These are phyloP conservation scores for Zaprionus africanus DNA, from an alignment of 1,140 invertebrate species.

Conservation along the genomic window DNA sequence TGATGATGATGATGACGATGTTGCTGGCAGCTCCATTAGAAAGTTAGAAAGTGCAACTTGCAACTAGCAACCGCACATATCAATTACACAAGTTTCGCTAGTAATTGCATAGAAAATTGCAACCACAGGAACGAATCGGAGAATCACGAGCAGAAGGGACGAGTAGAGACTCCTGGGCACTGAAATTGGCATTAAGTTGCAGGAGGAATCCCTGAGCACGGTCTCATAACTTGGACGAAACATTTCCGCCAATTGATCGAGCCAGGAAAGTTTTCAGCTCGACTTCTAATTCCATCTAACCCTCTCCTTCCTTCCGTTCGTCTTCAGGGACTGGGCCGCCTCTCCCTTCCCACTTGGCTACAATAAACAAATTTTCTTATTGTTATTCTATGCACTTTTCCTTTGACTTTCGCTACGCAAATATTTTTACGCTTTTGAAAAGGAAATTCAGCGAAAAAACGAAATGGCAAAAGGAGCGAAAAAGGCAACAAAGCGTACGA, in stretches of 20 bases:
- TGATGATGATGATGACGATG: slow-evolving; percentile 28
- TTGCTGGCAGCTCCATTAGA: slow-evolving; percentile 60
- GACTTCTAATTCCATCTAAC: slow-evolving; percentile 53
- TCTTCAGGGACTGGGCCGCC: not conserved
- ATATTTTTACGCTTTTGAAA: slow-evolving; percentile 64
- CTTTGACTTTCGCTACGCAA: slow-evolving; percentile 61
- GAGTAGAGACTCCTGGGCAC: slow-evolving; percentile 7
- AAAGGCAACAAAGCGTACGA: slow-evolving; percentile 12
- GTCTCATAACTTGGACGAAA: slow-evolving; percentile 62
- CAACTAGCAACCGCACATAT: slow-evolving; percentile 62
- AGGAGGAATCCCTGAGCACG: slow-evolving; percentile 34
- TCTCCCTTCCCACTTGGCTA: slow-evolving; percentile 37
- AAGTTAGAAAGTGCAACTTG: slow-evolving; percentile 52
- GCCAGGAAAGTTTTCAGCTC: slow-evolving; percentile 18
- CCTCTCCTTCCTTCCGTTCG: not conserved
- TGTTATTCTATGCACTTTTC: slow-evolving; percentile 46
- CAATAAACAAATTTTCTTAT: slow-evolving; percentile 50
- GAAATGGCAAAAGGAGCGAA: slow-evolving; percentile 21
- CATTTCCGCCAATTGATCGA: slow-evolving; percentile 58
- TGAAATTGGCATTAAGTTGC: slow-evolving; percentile 62
- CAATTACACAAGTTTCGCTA: slow-evolving; percentile 74
- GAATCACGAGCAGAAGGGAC: not conserved
- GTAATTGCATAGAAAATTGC: slow-evolving; percentile 69
- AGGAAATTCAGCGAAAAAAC: slow-evolving; percentile 34
- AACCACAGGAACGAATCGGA: slow-evolving; percentile 43